phyloP scores from a whole-genome alignment of 2,113 vertebrate species.

The Paradoxurus hermaphroditus region DNA sequence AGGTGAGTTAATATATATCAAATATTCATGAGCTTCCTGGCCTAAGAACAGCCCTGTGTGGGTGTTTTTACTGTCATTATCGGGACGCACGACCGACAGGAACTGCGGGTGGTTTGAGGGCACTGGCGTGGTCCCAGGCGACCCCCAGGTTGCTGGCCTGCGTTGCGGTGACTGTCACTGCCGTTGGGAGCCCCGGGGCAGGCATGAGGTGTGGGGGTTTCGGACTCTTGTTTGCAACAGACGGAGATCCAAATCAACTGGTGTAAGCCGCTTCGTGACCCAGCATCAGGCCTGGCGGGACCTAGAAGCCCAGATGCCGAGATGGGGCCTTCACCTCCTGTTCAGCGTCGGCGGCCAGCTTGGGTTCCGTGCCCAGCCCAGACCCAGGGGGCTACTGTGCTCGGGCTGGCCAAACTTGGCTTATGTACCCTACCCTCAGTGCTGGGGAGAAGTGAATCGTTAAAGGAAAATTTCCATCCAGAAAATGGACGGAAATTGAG shows the following conservation, averaged over 20 bases:
- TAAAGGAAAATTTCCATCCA: not conserved
- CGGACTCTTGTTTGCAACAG: not conserved
- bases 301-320: not conserved
- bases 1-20: not conserved
- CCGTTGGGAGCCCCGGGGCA: not conserved
- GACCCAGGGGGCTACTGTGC: not conserved
- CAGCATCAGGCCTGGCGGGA: no score
- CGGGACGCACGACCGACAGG: not conserved
- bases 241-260: not conserved
- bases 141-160: not conserved
- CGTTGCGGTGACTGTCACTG: no score
- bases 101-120: not conserved
- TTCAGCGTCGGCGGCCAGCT: accelerated
- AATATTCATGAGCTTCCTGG: not conserved
- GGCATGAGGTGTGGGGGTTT: not conserved
- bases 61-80: not conserved
- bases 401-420: not conserved
- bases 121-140: not conserved
- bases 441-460: not conserved
- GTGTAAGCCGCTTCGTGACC: not conserved
- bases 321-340: not conserved
- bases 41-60: not conserved
- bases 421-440: not conserved
- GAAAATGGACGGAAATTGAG: not conserved
- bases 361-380: not conserved